phyloP scores from a whole-genome alignment of 1,140 invertebrate genomes.

The Drosophila santomea region DNA sequence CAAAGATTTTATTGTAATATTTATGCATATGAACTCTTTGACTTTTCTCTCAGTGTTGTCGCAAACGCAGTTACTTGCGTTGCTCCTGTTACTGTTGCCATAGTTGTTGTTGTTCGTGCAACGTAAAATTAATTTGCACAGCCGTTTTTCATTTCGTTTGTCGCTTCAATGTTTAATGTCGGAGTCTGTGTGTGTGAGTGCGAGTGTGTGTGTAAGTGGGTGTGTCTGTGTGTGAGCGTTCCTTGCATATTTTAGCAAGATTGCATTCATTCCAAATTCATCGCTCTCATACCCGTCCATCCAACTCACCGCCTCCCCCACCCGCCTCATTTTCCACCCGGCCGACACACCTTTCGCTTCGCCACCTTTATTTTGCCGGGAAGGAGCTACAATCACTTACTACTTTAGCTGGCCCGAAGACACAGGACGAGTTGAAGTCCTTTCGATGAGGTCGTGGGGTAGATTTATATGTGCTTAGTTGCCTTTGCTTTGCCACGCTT shows the following conservation, averaged over 20 bases:
- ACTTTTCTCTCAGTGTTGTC: slow-evolving; percentile 22
- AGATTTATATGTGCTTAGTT: slow-evolving; percentile 59
- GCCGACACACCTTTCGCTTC: slow-evolving; percentile 31
- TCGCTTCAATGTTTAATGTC: slow-evolving; percentile 72
- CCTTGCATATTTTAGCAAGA: slow-evolving; percentile 78
- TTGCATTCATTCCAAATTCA: slow-evolving; percentile 76
- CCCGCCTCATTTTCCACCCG: neutral
- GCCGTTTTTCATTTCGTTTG: slow-evolving; percentile 79
- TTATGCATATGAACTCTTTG: too few species aligned
- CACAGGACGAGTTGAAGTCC: neutral
- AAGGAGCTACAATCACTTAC: slow-evolving; percentile 60
- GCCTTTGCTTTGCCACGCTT: slow-evolving; percentile 34
- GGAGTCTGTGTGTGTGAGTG: neutral
- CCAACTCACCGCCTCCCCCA: slow-evolving; percentile 4
- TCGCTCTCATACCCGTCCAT: slow-evolving; percentile 41
- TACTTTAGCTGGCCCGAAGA: slow-evolving; percentile 26
- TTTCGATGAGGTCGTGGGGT: slow-evolving; percentile 38
- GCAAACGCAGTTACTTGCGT: slow-evolving; percentile 55
- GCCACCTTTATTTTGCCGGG: slow-evolving; percentile 46
- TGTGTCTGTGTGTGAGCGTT: slow-evolving; percentile 59
- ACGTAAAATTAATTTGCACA: slow-evolving; percentile 79
- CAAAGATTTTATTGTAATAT: too few species aligned
- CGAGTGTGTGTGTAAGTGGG: slow-evolving; percentile 12
- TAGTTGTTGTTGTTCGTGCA: slow-evolving; percentile 62
- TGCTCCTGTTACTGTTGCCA: slow-evolving; percentile 44